These are phyloP conservation scores for Poecilus cupreus DNA, from an alignment of 2,888 invertebrate genomes.

Conservation along the genomic window DNA sequence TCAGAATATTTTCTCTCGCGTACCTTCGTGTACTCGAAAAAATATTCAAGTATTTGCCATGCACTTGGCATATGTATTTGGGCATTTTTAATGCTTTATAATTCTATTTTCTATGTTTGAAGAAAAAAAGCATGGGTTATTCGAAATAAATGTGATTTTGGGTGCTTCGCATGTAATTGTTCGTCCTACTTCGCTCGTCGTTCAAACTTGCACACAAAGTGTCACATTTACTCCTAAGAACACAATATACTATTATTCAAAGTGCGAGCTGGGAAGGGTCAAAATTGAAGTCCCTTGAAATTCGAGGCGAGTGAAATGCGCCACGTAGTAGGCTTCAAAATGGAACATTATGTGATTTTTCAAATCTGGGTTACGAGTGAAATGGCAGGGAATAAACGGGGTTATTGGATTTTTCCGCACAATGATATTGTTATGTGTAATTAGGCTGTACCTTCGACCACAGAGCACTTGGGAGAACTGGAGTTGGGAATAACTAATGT, in stretches of 20 bases:
- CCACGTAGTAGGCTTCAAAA: slow-evolving; percentile 39
- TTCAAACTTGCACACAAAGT: too few species aligned
- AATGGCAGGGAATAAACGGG: slow-evolving; percentile 33
- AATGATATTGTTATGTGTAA: slow-evolving; percentile 40
- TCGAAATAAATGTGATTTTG: too few species aligned
- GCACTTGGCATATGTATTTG: too few species aligned
- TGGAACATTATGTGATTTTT: slow-evolving; percentile 39
- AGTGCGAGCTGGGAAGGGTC: background rate
- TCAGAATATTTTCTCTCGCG: too few species aligned
- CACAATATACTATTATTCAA: background rate
- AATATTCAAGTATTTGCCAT: too few species aligned
- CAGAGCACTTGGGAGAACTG: background rate
- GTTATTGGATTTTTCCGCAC: slow-evolving; percentile 42
- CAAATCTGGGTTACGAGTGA: slow-evolving; percentile 44
- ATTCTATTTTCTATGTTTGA: too few species aligned
- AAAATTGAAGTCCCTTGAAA: background rate
- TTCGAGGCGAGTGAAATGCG: slow-evolving; percentile 9
- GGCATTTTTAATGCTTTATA: too few species aligned
- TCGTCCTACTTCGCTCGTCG: too few species aligned
- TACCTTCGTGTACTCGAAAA: too few species aligned
- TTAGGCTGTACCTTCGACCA: background rate
- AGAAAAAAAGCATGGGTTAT: too few species aligned
- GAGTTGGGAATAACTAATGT: slow-evolving; percentile 11
- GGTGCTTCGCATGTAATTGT: too few species aligned
- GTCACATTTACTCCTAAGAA: too few species aligned